These are phyloP conservation scores for Agonopterix alstromeriana DNA, from an alignment of 2,888 invertebrate species.

Conservation along the genomic window DNA sequence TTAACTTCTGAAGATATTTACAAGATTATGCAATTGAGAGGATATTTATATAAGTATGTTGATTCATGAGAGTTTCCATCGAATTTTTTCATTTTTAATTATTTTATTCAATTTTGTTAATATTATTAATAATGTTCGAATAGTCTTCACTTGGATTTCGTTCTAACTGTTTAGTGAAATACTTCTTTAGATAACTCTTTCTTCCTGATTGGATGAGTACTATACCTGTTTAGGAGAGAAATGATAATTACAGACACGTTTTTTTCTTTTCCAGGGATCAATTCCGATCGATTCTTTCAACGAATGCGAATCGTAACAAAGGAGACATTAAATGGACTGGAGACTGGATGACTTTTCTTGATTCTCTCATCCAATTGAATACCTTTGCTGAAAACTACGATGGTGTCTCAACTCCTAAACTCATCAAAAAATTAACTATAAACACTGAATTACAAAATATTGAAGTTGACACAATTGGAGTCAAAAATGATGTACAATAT, in stretches of 20 bases:
- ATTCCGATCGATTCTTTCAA: slow-evolving; percentile 24
- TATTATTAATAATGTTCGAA: too few species aligned
- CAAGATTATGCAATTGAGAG: slow-evolving; percentile 23
- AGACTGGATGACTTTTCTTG: slow-evolving; percentile 29
- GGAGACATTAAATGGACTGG: slow-evolving; percentile 23
- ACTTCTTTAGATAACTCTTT: too few species aligned
- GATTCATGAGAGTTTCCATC: background rate
- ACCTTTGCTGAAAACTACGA: slow-evolving; percentile 20
- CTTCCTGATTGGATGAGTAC: too few species aligned
- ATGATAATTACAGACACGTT: too few species aligned
- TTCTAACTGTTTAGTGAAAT: too few species aligned
- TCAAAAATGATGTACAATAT: slow-evolving; percentile 8
- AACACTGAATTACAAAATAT: slow-evolving; percentile 18
- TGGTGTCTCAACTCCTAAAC: slow-evolving; percentile 20
- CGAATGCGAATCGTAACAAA: slow-evolving; percentile 15
- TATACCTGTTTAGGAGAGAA: too few species aligned
- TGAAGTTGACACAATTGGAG: background rate
- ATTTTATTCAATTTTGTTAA: background rate
- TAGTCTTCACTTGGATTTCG: too few species aligned
- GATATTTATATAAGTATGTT: slow-evolving; percentile 26
- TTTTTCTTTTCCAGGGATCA: slow-evolving; percentile 20
- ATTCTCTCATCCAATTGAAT: slow-evolving; percentile 28
- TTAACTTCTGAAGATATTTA: slow-evolving; percentile 25
- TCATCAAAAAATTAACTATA: slow-evolving; percentile 21
- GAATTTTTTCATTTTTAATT: background rate